phyloP scores from a whole-genome alignment of 1,140 invertebrate genomes.

The Alviniconcha marisindica region DNA sequence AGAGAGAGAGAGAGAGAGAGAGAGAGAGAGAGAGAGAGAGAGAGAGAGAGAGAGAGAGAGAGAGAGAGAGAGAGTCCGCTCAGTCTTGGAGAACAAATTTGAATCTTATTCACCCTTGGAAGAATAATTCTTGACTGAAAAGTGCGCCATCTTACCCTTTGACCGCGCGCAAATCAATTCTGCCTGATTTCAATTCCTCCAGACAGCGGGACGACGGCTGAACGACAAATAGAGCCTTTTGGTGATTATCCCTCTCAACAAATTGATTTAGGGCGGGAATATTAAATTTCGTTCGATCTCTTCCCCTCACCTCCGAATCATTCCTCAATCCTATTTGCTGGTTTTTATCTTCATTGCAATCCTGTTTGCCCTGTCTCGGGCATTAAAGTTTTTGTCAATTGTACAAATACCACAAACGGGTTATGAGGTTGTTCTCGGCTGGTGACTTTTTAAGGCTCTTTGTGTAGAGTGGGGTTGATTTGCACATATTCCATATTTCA shows the following conservation, averaged over 20 bases:
- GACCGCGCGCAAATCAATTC: not conserved
- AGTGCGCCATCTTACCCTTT: not conserved
- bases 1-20: not conserved
- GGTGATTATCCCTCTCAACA: constrained; percentile 7
- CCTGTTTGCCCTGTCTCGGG: constrained; percentile 30
- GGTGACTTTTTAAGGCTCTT: not conserved
- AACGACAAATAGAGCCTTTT: constrained; percentile 29
- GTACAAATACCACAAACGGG: constrained; percentile 26
- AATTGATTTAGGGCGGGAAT: constrained; percentile 40
- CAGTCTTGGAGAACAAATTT: not conserved
- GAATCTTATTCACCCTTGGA: not conserved
- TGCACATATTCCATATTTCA: not conserved
- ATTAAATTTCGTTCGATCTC: constrained; percentile 38
- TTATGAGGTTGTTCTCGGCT: not conserved
- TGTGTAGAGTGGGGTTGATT: not conserved
- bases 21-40: not conserved
- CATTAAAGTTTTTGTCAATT: constrained; percentile 19
- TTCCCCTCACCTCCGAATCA: not conserved
- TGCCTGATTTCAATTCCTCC: not conserved
- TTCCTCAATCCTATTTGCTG: constrained; percentile 29
- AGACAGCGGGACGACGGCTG: not conserved
- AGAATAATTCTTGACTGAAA: not conserved
- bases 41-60: not conserved
- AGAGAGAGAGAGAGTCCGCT: not conserved
- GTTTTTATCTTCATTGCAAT: constrained; percentile 31